Evolutionary conservation across 2,113 vertebrate genomes (phyloP).

Genomic region (Catharus fuscescens): DNA sequence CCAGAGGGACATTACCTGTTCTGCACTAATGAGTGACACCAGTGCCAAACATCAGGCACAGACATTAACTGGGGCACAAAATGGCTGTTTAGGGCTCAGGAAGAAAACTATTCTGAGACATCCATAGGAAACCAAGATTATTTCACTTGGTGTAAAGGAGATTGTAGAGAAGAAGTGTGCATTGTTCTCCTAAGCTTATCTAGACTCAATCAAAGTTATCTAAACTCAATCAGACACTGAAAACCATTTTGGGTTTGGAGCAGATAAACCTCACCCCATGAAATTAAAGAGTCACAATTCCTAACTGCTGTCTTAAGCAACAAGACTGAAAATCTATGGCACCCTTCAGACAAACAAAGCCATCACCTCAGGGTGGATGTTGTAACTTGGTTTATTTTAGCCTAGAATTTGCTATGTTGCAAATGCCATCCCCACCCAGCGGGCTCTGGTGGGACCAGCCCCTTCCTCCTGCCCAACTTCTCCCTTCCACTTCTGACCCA

Average conservation of each 20-base stretch:
- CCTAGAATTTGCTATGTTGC: background rate
- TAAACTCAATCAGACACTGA: background rate
- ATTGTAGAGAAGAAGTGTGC: background rate
- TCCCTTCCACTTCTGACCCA: conserved; percentile 48
- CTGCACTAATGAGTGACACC: background rate
- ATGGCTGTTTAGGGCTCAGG: background rate
- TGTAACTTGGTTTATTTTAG: conserved; percentile 19
- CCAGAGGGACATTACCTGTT: conserved; percentile 19
- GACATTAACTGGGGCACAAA: background rate
- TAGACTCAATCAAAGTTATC: background rate
- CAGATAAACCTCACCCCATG: background rate
- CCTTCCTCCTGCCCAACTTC: conserved; percentile 7
- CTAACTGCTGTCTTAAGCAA: conserved; percentile 22
- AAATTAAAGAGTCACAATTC: background rate
- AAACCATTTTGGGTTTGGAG: background rate
- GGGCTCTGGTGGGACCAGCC: background rate
- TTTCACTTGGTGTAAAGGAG: background rate
- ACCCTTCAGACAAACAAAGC: background rate
- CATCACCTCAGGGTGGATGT: background rate
- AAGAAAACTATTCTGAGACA: background rate
- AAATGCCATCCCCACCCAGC: background rate
- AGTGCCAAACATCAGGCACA: background rate
- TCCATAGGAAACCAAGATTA: background rate
- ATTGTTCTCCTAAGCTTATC: background rate
- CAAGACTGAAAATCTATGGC: background rate